A percentile compares a stretch with the other conserved stretches of the same genome.
Conservation (phyloP, 2,888 invertebrate species). For the Sesia bembeciformis region DNA sequence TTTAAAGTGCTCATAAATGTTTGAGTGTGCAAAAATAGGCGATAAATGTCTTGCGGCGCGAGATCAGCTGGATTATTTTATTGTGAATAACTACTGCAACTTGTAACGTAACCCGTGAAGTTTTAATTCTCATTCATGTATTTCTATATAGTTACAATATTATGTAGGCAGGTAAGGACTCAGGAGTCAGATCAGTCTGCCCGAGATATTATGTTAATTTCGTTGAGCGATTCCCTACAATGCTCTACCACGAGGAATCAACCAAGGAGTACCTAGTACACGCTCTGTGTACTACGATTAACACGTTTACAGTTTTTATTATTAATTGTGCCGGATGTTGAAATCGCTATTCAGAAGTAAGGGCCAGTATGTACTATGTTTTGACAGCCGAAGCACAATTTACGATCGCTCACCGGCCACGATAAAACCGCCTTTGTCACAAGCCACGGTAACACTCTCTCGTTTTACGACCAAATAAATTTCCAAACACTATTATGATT, state of each 20-base stretch:
- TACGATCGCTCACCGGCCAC: conserved; percentile 56
- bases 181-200: too few species aligned
- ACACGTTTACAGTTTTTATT: neutral
- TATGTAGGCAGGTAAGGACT: too few species aligned
- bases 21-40: conserved; percentile 23
- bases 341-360: neutral
- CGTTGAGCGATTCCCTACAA: too few species aligned
- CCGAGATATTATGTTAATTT: too few species aligned
- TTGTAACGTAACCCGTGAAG: too few species aligned
- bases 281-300: conserved; percentile 2
- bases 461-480: conserved; percentile 71
- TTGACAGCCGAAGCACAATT: conserved; percentile 68
- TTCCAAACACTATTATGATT: conserved; percentile 72
- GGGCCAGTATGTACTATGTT: conserved; percentile 28
- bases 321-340: neutral
- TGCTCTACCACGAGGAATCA: too few species aligned
- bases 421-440: conserved; percentile 68
- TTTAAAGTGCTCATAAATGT: conserved; percentile 32
- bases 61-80: too few species aligned
- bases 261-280: too few species aligned
- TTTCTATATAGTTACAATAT: too few species aligned
- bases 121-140: too few species aligned
- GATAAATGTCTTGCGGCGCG: conserved; percentile 10
- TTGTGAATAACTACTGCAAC: too few species aligned
- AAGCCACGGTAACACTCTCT: conserved; percentile 56